Evolutionary conservation across 2,113 vertebrate species (phyloP).

Genomic region (Pedetes capensis): DNA sequence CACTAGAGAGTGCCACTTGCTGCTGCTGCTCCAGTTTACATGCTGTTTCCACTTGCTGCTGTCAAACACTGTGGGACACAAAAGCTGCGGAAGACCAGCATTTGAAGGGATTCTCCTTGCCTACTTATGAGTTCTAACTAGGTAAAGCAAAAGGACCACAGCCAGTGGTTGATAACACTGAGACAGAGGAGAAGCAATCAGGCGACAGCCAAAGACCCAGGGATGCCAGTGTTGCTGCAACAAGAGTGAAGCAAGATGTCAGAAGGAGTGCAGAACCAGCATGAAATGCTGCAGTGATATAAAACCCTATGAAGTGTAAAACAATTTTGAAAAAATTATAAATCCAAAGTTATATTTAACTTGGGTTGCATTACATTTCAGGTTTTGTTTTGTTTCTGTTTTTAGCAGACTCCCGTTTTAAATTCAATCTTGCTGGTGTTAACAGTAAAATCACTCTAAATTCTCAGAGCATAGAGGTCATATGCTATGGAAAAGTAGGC

Average conservation of each 20-base stretch:
- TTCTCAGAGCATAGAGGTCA: neutral
- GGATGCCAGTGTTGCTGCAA: no score
- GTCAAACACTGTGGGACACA: no score
- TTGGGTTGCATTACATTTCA: neutral
- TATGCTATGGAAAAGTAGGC: neutral
- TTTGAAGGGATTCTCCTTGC: no score
- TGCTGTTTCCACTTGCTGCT: no score
- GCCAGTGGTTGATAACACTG: no score
- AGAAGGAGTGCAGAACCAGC: neutral
- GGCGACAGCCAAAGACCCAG: neutral
- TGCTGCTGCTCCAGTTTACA: no score
- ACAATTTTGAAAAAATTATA: neutral
- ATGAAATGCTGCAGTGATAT: neutral
- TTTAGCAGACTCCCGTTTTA: neutral
- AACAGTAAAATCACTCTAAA: neutral
- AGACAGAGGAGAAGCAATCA: neutral
- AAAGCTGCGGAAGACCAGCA: no score
- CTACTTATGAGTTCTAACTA: no score
- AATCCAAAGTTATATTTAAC: neutral
- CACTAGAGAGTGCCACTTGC: no score
- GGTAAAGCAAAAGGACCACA: no score
- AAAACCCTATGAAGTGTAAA: neutral
- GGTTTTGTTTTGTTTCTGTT: neutral
- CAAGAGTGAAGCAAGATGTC: neutral
- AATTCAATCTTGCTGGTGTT: neutral